Evolutionary conservation across 23 tunicate species (phyloP), one percentile per base, ranked within the genome.

Genomic region (Halocynthia roretzi): DNA sequence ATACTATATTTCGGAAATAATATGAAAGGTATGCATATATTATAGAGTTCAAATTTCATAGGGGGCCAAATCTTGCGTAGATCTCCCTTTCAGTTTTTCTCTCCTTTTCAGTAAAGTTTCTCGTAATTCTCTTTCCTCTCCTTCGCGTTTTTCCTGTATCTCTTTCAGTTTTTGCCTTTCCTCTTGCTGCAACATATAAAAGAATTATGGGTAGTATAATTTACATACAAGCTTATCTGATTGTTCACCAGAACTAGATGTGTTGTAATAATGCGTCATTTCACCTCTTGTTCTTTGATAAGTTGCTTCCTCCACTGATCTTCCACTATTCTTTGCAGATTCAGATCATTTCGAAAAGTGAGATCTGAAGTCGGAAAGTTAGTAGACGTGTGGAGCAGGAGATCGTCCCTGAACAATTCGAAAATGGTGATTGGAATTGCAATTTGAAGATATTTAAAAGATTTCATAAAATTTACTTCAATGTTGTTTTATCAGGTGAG

Each of bases 281-380:
- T 61, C 5, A 78, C 88, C 63, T 83, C 52, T 48, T 89, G 88
- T 70, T 69, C 74, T 52, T 57, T 54, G 54, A 89, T 75, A 72
- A 89, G 50, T 57, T 89, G 82, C 70, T 89, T 89, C 61, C 89
- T 80, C 96, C 96, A 89, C 67, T 89, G 96, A 61, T 89, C 96
- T 7, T 87, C 88, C 7, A 89, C 78, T 4, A 89, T 77, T 7
- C 96, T 72, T 12, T 75, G 56, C 12, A 89, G 63, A 64, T 89
- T 87, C 68, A 89, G 54, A 19, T 68, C 56, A 15, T 87, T 89
- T 62, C 96, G 54, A 7, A 53, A 31, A 15, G 76, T 83, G 48
- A 83, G 84, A 10, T 83, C 88, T 8, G 84, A 79, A n/a, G 64
- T 9, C 0, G 15, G 23, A 8, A 21, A 80, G 8, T 80, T 79